Base-by-base conservation (phyloP, 2,888 invertebrate genomes). In the Lysandra bellargus region DNA sequence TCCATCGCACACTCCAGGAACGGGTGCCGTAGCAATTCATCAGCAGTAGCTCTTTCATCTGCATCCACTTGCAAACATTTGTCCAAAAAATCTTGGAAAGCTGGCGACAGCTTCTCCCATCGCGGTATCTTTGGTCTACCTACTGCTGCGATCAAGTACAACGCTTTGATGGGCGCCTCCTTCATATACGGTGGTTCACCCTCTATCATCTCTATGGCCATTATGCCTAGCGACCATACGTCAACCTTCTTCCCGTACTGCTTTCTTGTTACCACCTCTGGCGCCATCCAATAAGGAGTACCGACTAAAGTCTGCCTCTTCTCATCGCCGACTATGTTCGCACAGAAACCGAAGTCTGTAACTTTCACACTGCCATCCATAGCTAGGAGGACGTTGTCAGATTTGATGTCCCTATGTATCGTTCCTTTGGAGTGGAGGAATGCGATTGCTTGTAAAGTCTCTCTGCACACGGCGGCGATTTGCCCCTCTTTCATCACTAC, bases 261-360 rank as follows among this genome's bases (percentile, higher is more conserved):
- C 87, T 99, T 98, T 82, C 98, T 95, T 0, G 98, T 98, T 0
- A 98, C 98, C 0, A 98, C 98, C 90, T 98, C 98, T 0, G 99
- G 99, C 0, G 99, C 98, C 99, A 99, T 99, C 99, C 99, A 99
- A 87, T 98, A 99, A 0, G 99, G 99, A 0, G 99, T 99, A n/a
- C 99, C 99, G 0, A 99, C 99, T 98, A 99, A 98, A 0, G 99
- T 99, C 88, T 98, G 98, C n/a, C 98, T 95, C 89, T 99, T 99
- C 86, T 98, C 98, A 84, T 98, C 99, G 0, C 98, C 98, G 72
- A 97, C 96, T 79, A 99, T 98, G 88, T 99, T 99, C 3, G 99
- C 99, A 92, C 99, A 99, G 92, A 99, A 99, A 9, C 99, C 99
- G 91, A 99, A 99, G 92, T 99, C 99, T 0, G 98, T 98, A 0